These are phyloP conservation scores for Zonotrichia albicollis DNA, from an alignment of 2,797 vertebrate genomes.

Conservation along the genomic window DNA sequence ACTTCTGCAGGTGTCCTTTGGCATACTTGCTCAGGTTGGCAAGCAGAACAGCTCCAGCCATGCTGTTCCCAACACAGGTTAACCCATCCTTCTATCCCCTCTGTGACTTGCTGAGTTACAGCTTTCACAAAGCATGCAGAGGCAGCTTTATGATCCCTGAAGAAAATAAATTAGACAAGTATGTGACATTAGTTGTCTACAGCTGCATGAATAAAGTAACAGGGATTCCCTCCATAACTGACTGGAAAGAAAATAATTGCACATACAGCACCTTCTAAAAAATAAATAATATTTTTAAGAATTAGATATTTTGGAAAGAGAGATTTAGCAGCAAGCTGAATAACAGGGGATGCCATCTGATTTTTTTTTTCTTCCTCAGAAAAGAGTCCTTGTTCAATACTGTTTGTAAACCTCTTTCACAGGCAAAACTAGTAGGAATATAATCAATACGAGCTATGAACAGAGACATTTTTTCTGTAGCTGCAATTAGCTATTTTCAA, in stretches of 20 bases:
- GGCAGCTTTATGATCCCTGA: neutral
- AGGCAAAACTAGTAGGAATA: constrained; percentile 29
- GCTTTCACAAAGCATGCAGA: neutral
- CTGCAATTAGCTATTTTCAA: constrained; percentile 65
- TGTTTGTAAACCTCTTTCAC: neutral
- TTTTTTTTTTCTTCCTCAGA: neutral
- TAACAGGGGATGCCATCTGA: neutral
- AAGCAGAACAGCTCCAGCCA: neutral
- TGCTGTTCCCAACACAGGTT: neutral
- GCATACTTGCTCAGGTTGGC: neutral
- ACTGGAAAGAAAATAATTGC: neutral
- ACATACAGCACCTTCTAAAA: neutral
- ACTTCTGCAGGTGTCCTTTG: neutral
- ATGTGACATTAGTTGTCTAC: neutral
- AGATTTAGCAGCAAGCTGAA: neutral
- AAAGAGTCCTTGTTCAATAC: neutral
- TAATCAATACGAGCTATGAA: constrained; percentile 53
- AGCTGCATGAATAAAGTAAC: neutral
- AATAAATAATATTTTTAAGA: neutral
- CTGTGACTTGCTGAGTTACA: neutral
- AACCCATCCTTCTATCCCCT: neutral
- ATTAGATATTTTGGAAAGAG: neutral
- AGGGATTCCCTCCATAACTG: neutral
- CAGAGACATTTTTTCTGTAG: constrained; percentile 29
- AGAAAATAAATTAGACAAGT: neutral